Conservation (phyloP, 2,888 invertebrate species). For the Lydus trimaculatus region DNA sequence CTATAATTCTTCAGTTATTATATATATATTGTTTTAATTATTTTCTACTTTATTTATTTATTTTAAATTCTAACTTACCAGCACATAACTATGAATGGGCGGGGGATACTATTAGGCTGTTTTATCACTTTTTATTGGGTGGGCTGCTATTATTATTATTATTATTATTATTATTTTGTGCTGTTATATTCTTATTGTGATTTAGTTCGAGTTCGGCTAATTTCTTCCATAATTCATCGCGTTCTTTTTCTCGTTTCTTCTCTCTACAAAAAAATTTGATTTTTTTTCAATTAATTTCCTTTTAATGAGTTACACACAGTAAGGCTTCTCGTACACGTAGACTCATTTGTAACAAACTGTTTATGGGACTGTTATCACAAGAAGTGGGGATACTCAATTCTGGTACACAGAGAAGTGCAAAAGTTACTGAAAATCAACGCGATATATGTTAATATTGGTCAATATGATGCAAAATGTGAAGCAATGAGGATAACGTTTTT, state of each 20-base stretch:
- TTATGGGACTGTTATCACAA: too few relatives aligned
- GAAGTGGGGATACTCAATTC: too few relatives aligned
- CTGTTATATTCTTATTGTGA: constrained; percentile 63
- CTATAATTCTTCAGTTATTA: too few relatives aligned
- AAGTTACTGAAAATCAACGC: too few relatives aligned
- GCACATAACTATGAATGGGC: constrained; percentile 48
- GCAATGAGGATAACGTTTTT: too few relatives aligned
- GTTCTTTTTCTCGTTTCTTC: constrained; percentile 94
- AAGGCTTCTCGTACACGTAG: too few relatives aligned
- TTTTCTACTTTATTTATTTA: not conserved
- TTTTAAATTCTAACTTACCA: constrained; percentile 37
- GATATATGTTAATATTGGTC: too few relatives aligned
- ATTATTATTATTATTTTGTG: constrained; percentile 50
- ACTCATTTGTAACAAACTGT: too few relatives aligned
- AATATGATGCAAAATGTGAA: too few relatives aligned
- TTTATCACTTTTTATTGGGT: constrained; percentile 59
- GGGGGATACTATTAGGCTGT: constrained; percentile 48
- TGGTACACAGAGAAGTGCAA: too few relatives aligned
- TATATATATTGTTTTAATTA: not conserved
- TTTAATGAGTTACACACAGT: too few relatives aligned
- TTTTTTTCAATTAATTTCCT: constrained; percentile 16
- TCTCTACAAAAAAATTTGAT: constrained; percentile 83
- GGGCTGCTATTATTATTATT: constrained; percentile 49
- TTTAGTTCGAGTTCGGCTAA: constrained; percentile 88
- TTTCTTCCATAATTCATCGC: constrained; percentile 98